Percentiles rank a stretch among this genome's conserved stretches.
Evolutionary conservation across 2,113 vertebrate genomes (phyloP).

Genomic region (Leucoraja erinaceus): DNA sequence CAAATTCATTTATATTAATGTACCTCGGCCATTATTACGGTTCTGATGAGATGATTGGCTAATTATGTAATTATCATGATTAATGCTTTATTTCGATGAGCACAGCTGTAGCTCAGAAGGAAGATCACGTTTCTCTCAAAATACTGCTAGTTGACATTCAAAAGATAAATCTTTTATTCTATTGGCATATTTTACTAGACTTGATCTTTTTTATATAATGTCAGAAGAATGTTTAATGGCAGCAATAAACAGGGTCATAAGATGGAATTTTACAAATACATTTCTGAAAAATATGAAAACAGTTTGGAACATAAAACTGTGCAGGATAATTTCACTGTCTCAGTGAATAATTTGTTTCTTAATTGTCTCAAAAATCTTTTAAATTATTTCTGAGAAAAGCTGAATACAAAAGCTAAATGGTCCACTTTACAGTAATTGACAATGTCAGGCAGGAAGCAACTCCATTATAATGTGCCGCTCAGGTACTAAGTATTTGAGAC

Average conservation of each 20-base stretch:
- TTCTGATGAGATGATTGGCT: not conserved
- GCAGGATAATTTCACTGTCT: not conserved
- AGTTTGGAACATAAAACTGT: not conserved
- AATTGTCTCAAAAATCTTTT: conserved; percentile 3
- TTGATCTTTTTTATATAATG: not conserved
- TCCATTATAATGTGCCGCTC: too few species aligned
- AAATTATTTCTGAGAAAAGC: not conserved
- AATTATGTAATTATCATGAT: conserved; percentile 9
- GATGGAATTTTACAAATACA: not conserved
- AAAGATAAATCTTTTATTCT: not conserved
- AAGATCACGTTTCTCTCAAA: not conserved
- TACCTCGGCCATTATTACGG: not conserved
- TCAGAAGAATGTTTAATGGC: not conserved
- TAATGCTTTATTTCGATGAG: not conserved
- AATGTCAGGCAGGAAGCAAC: not conserved
- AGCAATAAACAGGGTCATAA: not conserved
- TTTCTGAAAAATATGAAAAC: not conserved
- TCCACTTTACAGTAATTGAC: not conserved
- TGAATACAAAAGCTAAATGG: not conserved
- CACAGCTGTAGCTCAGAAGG: not conserved
- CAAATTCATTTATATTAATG: not conserved
- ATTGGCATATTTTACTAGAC: not conserved
- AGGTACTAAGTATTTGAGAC: too few species aligned
- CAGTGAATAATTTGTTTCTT: not conserved
- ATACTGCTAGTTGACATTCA: not conserved